phyloP scores from a whole-genome alignment of 2,888 invertebrate species.

The Cataglyphis albicans region DNA sequence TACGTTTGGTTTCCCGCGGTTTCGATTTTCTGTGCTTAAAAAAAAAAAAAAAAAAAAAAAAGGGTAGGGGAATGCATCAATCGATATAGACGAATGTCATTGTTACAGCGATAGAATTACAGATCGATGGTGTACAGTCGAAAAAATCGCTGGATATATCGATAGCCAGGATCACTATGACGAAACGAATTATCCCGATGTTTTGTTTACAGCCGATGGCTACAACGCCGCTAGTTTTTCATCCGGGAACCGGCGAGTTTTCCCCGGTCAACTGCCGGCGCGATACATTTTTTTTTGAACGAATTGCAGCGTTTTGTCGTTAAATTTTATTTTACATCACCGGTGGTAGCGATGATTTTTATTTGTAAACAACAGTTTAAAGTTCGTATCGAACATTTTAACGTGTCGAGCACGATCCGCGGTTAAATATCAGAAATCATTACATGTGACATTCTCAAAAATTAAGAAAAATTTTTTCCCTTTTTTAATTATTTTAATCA shows the following conservation, averaged over 20 bases:
- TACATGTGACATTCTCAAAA: neutral
- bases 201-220: slow-evolving; percentile 51
- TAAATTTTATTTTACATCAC: slow-evolving; percentile 48
- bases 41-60: neutral
- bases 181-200: slow-evolving; percentile 47
- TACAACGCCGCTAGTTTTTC: slow-evolving; percentile 44
- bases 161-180: slow-evolving; percentile 37
- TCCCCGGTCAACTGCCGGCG: slow-evolving; percentile 32
- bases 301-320: slow-evolving; percentile 17
- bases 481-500: too few species aligned
- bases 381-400: slow-evolving; percentile 26
- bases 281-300: slow-evolving; percentile 29
- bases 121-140: slow-evolving; percentile 22
- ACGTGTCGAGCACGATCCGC: neutral
- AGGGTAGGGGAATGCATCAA: neutral
- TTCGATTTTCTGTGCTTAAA: neutral
- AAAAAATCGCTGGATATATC: slow-evolving; percentile 34
- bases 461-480: neutral
- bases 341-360: slow-evolving; percentile 38
- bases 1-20: neutral
- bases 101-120: slow-evolving; percentile 43
- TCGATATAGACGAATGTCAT: slow-evolving; percentile 26
- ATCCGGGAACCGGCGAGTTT: slow-evolving; percentile 34
- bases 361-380: slow-evolving; percentile 44
- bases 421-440: neutral